These are phyloP conservation scores for Crossocerus cetratus DNA, from an alignment of 2,888 invertebrate genomes.

Conservation along the genomic window DNA sequence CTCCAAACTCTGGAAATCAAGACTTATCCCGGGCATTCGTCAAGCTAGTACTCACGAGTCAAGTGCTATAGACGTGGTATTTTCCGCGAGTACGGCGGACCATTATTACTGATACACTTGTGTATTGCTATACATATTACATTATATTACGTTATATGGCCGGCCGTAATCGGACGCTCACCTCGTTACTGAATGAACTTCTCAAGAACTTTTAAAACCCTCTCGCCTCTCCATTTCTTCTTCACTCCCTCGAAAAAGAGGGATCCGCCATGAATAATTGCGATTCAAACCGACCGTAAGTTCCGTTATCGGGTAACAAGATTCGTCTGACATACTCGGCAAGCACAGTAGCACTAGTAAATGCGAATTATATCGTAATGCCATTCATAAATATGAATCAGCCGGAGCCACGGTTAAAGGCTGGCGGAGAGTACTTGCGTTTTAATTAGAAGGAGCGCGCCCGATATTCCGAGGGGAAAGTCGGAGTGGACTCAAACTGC, in stretches of 20 bases:
- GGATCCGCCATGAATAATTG: not conserved
- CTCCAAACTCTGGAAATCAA: not conserved
- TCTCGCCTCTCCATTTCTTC: not conserved
- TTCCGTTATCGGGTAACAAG: not conserved
- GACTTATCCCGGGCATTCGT: not conserved
- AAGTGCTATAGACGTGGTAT: not conserved
- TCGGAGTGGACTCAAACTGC: slow-evolving; percentile 8
- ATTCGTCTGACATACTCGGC: not conserved
- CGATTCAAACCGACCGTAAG: not conserved
- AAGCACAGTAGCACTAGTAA: not conserved
- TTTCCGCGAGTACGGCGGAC: not conserved
- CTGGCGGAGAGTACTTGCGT: not conserved
- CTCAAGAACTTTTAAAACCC: not conserved
- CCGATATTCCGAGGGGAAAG: not conserved
- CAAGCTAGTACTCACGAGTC: not conserved
- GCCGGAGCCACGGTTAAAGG: not conserved
- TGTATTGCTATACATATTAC: not conserved
- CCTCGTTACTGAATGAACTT: slow-evolving; percentile 2
- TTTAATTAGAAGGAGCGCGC: not conserved
- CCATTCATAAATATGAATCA: slow-evolving; percentile 1
- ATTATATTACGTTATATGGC: not conserved
- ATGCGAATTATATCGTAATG: slow-evolving; percentile 2
- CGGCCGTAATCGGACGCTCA: not conserved
- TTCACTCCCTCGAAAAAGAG: too few relatives aligned
- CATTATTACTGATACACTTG: not conserved